Conservation (phyloP, 2,888 invertebrate genomes). For the Eupithecia centaureata region DNA sequence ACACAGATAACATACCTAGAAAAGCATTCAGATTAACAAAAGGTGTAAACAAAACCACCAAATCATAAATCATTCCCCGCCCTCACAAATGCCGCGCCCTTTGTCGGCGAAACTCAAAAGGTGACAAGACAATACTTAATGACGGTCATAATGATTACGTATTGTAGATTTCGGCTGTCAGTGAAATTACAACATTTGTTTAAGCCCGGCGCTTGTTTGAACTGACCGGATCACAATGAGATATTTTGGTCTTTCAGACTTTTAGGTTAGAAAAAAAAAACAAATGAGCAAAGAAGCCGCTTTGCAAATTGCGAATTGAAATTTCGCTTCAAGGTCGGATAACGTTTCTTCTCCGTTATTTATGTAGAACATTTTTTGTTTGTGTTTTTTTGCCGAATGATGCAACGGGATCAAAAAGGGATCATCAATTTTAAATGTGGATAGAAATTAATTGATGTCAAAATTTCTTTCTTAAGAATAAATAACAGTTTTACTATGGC, state of each 20-base stretch:
- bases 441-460: neutral
- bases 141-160: conserved; percentile 72
- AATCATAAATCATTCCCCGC: conserved; percentile 36
- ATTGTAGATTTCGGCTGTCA: conserved; percentile 68
- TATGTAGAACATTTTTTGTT: conserved; percentile 32
- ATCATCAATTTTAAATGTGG: neutral
- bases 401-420: conserved; percentile 16
- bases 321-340: conserved; percentile 35
- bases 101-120: conserved; percentile 70
- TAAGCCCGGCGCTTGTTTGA: conserved; percentile 53
- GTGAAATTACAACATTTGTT: conserved; percentile 50
- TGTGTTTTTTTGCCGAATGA: conserved; percentile 33
- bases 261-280: conserved; percentile 24
- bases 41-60: conserved; percentile 16
- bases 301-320: conserved; percentile 37
- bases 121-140: conserved; percentile 76
- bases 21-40: conserved; percentile 15
- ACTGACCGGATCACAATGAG: conserved; percentile 46
- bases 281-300: conserved; percentile 32
- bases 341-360: conserved; percentile 40
- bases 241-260: conserved; percentile 8
- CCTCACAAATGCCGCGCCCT: conserved; percentile 50
- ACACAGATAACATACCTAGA: conserved; percentile 13
- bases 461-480: neutral
- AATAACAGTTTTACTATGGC: neutral